phyloP scores from a whole-genome alignment of 2,113 vertebrate genomes.

The Seriola dumerili region DNA sequence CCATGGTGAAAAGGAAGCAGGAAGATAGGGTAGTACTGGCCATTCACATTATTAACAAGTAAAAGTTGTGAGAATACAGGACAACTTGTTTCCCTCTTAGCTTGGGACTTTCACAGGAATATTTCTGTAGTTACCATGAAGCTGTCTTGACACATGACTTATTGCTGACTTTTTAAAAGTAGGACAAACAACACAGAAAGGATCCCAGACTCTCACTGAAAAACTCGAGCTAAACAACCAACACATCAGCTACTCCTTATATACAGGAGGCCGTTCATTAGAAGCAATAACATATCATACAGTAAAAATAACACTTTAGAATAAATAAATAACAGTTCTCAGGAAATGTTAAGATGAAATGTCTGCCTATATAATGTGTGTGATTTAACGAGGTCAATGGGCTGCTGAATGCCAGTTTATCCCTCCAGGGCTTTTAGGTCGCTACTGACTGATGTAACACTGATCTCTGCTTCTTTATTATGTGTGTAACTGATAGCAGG shows the following conservation, averaged over 20 bases:
- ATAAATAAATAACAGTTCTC: background rate
- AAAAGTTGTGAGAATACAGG: too few relatives aligned
- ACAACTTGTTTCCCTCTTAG: too few relatives aligned
- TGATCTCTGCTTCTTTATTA: conserved; percentile 19
- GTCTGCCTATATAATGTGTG: background rate
- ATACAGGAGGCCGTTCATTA: background rate
- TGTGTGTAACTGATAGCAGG: background rate
- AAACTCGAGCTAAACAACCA: too few relatives aligned
- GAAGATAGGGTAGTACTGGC: too few relatives aligned
- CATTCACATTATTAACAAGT: too few relatives aligned
- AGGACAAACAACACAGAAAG: too few relatives aligned
- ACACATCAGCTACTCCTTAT: background rate
- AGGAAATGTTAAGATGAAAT: background rate
- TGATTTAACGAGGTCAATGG: conserved; percentile 12
- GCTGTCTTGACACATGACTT: too few relatives aligned
- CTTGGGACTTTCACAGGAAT: too few relatives aligned
- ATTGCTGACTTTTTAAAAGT: too few relatives aligned
- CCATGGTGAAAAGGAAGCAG: too few relatives aligned
- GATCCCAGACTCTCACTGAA: too few relatives aligned
- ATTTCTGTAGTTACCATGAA: too few relatives aligned
- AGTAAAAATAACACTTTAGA: background rate
- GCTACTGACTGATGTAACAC: background rate
- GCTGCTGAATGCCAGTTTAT: conserved; percentile 3
- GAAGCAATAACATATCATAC: background rate
- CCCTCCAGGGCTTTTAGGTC: conserved; percentile 10